A percentile compares a stretch with the other conserved stretches of the same genome.
phyloP scores from a whole-genome alignment of 2,888 invertebrate species.

The Chaetogeoica ovagalla region DNA sequence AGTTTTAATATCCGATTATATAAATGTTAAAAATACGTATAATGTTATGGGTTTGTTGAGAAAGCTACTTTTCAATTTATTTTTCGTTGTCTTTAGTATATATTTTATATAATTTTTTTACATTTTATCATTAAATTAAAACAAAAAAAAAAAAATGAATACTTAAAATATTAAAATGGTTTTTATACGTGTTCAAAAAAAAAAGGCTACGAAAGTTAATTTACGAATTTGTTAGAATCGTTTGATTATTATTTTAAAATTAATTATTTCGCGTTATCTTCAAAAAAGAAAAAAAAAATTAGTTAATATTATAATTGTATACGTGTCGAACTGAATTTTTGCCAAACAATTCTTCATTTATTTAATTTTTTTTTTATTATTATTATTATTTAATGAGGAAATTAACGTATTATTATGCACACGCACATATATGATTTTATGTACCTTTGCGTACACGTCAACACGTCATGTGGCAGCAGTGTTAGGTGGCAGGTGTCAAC shows the following conservation, averaged over 20 bases:
- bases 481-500: slow-evolving; percentile 40
- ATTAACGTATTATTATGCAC: background rate
- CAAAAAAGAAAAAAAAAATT: too few relatives aligned
- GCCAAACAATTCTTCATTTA: background rate
- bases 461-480: slow-evolving; percentile 37
- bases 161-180: background rate
- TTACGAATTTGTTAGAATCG: background rate
- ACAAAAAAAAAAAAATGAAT: too few relatives aligned
- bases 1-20: too few relatives aligned
- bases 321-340: background rate
- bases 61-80: too few relatives aligned
- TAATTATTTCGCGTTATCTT: background rate
- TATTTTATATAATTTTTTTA: too few relatives aligned
- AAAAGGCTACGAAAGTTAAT: background rate
- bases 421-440: background rate
- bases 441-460: slow-evolving; percentile 13
- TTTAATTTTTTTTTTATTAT: slow-evolving; percentile 14
- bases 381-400: slow-evolving; percentile 5
- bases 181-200: background rate
- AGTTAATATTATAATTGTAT: background rate
- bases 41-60: too few relatives aligned
- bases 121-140: too few relatives aligned
- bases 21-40: too few relatives aligned
- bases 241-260: background rate
- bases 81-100: too few relatives aligned